Conservation (phyloP, 2,888 invertebrate genomes). For the Onthophagus sagittarius region DNA sequence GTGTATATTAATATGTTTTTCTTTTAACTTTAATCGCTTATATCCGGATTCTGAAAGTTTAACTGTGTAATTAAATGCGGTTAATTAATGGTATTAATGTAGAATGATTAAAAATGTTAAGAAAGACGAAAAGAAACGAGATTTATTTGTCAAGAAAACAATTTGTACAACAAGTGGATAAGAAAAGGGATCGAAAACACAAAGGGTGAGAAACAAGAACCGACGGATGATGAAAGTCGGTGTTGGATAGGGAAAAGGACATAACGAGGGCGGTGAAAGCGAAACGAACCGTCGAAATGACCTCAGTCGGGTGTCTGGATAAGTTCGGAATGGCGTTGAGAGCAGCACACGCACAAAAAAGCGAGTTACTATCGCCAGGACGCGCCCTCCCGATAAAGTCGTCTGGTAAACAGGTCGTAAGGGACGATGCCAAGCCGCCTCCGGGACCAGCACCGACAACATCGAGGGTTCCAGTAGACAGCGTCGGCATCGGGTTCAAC, state of each 20-base stretch:
- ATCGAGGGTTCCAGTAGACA: conserved; percentile 24
- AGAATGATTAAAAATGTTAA: background rate
- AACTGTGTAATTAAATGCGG: background rate
- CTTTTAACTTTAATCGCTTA: background rate
- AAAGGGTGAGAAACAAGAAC: background rate
- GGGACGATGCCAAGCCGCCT: conserved; percentile 33
- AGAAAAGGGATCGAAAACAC: background rate
- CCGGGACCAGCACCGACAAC: conserved; percentile 29
- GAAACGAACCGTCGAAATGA: background rate
- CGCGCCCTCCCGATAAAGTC: conserved; percentile 35
- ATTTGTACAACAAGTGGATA: background rate
- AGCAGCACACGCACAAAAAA: conserved; percentile 8
- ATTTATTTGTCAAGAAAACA: background rate
- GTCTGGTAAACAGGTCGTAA: conserved; percentile 40
- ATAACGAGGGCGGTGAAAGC: background rate
- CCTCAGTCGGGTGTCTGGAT: background rate
- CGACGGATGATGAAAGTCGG: background rate
- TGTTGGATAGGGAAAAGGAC: background rate
- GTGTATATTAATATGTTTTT: background rate
- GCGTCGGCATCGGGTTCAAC: conserved; percentile 8
- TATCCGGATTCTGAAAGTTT: background rate
- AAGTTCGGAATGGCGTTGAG: background rate
- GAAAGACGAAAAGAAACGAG: background rate
- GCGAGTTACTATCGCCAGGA: conserved; percentile 19
- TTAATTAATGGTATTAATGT: too few relatives aligned